Conservation (phyloP, 1,140 invertebrate genomes). For the Drosophila mayri region DNA sequence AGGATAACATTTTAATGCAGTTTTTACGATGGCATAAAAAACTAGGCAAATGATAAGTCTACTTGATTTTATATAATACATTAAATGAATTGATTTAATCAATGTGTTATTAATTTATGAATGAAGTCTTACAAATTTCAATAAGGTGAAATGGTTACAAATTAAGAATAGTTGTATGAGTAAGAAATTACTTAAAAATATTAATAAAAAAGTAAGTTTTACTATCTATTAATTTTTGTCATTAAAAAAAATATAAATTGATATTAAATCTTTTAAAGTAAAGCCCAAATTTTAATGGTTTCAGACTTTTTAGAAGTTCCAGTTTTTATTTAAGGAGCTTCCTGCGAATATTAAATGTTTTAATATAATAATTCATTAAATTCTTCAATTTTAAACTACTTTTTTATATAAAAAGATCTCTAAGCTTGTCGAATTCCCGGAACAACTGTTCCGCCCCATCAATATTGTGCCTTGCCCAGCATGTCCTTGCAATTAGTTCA, state of each 20-base stretch:
- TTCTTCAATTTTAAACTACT: not conserved
- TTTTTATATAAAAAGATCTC: not conserved
- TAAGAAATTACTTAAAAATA: no score
- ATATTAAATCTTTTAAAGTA: no score
- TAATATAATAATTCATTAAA: not conserved
- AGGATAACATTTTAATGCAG: constrained; percentile 3
- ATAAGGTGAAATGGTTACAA: not conserved
- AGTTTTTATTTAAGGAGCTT: not conserved
- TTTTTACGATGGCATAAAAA: constrained; percentile 5
- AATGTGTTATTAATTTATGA: not conserved
- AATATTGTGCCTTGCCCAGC: not conserved
- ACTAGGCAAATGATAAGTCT: not conserved
- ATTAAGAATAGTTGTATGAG: no score
- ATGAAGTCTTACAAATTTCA: not conserved
- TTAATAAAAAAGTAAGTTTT: no score
- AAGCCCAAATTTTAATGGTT: no score
- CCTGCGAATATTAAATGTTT: not conserved
- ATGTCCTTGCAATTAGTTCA: constrained; percentile 8
- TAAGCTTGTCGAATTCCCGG: not conserved
- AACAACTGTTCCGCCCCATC: constrained; percentile 7
- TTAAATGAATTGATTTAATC: not conserved
- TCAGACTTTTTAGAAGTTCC: no score
- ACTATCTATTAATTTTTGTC: no score
- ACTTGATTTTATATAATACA: not conserved
- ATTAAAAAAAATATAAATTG: no score